Conservation (phyloP, 1,140 invertebrate species). For the Zeugodacus cucurbitae region DNA sequence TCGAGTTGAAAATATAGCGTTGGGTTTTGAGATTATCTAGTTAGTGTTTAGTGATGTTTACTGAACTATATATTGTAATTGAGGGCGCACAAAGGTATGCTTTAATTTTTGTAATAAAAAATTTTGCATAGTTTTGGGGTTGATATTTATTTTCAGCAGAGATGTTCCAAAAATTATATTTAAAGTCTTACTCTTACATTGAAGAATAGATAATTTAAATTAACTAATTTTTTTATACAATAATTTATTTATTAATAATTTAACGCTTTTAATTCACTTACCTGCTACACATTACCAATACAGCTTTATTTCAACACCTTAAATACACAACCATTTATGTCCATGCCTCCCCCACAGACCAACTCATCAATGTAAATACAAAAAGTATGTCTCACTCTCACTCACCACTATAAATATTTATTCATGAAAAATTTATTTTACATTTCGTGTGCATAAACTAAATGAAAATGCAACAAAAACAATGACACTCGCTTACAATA, state of each 20-base stretch:
- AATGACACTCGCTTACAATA: not conserved
- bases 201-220: no score
- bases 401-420: slow-evolving; percentile 27
- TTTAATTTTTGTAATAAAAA: no score
- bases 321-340: not conserved
- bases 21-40: not conserved
- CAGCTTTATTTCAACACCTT: not conserved
- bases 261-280: not conserved
- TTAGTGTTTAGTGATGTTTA: not conserved
- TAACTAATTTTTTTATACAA: no score
- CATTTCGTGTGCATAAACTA: not conserved
- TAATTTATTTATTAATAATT: not conserved
- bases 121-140: no score
- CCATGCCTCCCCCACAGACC: not conserved
- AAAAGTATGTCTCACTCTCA: not conserved
- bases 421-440: slow-evolving; percentile 30
- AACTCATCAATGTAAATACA: slow-evolving; percentile 26
- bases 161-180: no score
- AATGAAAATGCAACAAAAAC: not conserved
- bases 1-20: not conserved
- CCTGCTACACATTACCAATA: not conserved
- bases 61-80: no score
- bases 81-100: no score
- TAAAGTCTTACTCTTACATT: no score
- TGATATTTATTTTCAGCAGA: no score